Evolutionary conservation across 64 coral and sea anemone species (phyloP), one percentile per base, ranked within the genome.

Genomic region (Dendrophyllia cribrosa): DNA sequence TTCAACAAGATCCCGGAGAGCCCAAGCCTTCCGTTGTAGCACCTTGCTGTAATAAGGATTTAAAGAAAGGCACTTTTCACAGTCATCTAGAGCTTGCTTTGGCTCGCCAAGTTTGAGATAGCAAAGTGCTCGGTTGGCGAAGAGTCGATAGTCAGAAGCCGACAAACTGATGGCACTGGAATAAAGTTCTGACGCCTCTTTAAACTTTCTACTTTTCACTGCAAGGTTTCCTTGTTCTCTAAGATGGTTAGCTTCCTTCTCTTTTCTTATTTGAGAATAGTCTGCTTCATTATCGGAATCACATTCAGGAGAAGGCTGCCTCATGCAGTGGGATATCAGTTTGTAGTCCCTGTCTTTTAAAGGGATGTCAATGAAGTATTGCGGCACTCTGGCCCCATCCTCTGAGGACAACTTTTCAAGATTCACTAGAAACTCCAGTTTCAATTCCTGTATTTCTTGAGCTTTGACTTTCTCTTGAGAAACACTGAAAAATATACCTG

Each of bases 381-480:
- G 46, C 14, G 89, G 58, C 6, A 90, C 8, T 7, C 20, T 48
- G 12, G 43, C 4, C 23, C 8, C 86, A 62, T 89, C 92, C 66
- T 63, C 70, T 9, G 79, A 6, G 4, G 71, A 45, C 16, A 20
- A 5, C 14, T 22, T 89, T 22, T 90, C 66, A 22, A 95, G 82
- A 47, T 90, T 76, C 20, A 58, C 87, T 15, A 96, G 69, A 2
- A 93, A 71, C 59, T 86, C 74, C 21, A 96, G 64, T 86, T 96
- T 96, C 43, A 60, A 58, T 44, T 77, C 53, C 51, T 93, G 95
- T 10, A 93, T 75, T 22, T 93, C 87, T 9, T 78, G 65, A 0
- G 95, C 95, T 77, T 93, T 83, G 4, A 96, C 91, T 49, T 93
- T 96, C 66, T 96, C 75, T 43, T 88, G 95, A 12, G 86, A 93